phyloP scores from a whole-genome alignment of 2,113 vertebrate genomes.

The Pelecanus crispus region DNA sequence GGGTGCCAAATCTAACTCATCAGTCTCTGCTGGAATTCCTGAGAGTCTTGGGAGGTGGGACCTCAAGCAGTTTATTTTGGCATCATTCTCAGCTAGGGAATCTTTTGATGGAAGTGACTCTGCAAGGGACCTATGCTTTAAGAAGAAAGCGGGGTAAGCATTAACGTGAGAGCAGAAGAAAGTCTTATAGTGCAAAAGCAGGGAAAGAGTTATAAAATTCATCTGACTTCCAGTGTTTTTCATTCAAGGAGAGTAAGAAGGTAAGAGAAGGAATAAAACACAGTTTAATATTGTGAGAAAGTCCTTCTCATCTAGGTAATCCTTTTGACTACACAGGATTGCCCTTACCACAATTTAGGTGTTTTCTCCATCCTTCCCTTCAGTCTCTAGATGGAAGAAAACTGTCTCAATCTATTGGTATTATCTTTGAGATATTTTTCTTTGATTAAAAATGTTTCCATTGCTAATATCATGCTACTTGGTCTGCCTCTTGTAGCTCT shows the following conservation, averaged over 20 bases:
- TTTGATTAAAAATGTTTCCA: not conserved
- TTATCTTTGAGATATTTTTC: not conserved
- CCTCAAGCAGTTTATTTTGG: conserved; percentile 58
- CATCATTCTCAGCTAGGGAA: not conserved
- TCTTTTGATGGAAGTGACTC: conserved; percentile 25
- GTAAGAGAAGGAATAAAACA: not conserved
- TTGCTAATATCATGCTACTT: not conserved
- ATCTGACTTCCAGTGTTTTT: not conserved
- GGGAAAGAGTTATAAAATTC: not conserved
- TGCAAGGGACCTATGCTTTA: not conserved
- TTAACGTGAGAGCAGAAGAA: not conserved
- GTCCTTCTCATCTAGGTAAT: not conserved
- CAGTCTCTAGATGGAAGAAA: not conserved
- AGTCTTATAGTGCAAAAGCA: not conserved
- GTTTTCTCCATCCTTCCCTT: not conserved
- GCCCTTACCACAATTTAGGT: not conserved
- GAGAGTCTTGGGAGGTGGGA: conserved; percentile 39
- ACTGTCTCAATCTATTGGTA: not conserved
- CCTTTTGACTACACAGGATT: not conserved
- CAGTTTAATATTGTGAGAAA: not conserved
- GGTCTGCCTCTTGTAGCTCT: not conserved
- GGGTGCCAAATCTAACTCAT: conserved; percentile 58
- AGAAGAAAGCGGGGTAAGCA: not conserved
- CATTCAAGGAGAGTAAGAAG: not conserved
- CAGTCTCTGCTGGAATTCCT: conserved; percentile 43